phyloP scores from a whole-genome alignment of 2,888 invertebrate species.

The Caenorhabditis imperialis region DNA sequence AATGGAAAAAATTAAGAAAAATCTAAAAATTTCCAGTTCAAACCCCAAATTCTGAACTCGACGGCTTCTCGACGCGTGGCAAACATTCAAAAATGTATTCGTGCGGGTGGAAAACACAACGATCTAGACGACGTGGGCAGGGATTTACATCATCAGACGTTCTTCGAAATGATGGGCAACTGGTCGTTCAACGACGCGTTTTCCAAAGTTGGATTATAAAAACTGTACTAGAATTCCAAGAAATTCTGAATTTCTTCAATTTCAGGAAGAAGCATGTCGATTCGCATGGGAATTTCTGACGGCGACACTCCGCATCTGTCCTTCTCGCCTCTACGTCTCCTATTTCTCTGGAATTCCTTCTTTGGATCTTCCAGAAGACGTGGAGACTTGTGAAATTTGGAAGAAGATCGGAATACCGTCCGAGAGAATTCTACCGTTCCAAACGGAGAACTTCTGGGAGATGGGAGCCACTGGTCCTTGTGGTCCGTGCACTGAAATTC shows the following conservation, averaged over 20 bases:
- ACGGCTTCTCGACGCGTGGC: slow-evolving; percentile 88
- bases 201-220: slow-evolving; percentile 84
- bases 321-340: slow-evolving; percentile 93
- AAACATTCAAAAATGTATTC: slow-evolving; percentile 98
- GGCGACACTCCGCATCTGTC: slow-evolving; percentile 84
- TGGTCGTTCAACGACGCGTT: slow-evolving; percentile 99
- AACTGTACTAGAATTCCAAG: not conserved
- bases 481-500: slow-evolving; percentile 98
- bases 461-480: slow-evolving; percentile 99
- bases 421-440: slow-evolving; percentile 83
- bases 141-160: slow-evolving; percentile 99
- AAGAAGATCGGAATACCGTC: slow-evolving; percentile 82
- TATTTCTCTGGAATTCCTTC: slow-evolving; percentile 94
- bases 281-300: slow-evolving; percentile 98
- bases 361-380: slow-evolving; percentile 89
- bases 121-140: slow-evolving; percentile 98
- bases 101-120: slow-evolving; percentile 96
- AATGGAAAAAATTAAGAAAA: not conserved
- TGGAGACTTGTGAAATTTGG: slow-evolving; percentile 90
- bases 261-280: slow-evolving; percentile 89
- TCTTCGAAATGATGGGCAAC: slow-evolving; percentile 99
- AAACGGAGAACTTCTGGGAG: slow-evolving; percentile 99
- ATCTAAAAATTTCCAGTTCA: slow-evolving; percentile 83
- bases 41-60: slow-evolving; percentile 95
- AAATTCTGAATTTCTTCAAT: not conserved